Conservation (phyloP, 2,113 vertebrate genomes). For the Serinus canaria region DNA sequence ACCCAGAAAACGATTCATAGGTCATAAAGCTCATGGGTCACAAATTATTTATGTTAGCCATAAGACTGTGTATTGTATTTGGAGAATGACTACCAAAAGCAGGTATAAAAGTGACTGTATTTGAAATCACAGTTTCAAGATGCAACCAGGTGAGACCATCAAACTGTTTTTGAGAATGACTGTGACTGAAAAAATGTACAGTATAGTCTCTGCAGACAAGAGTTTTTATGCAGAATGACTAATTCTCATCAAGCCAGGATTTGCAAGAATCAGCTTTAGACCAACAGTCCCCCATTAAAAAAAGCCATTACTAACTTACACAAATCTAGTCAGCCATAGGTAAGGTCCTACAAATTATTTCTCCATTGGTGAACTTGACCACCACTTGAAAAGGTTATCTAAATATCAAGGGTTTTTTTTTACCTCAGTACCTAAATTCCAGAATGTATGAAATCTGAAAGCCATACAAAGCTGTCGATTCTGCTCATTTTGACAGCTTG, state of each 20-base stretch:
- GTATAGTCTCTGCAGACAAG: neutral
- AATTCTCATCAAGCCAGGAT: neutral
- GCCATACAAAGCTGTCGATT: neutral
- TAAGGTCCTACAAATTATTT: neutral
- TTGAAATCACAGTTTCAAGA: neutral
- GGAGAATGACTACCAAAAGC: neutral
- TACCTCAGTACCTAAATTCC: neutral
- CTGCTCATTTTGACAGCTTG: neutral
- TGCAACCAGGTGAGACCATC: neutral
- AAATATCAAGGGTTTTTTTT: neutral
- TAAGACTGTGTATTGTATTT: accelerated
- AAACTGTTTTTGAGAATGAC: neutral
- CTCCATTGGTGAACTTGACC: neutral
- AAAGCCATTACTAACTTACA: neutral
- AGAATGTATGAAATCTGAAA: neutral
- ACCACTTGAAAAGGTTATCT: neutral
- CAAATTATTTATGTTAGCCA: neutral
- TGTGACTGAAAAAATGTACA: neutral
- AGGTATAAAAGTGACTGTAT: neutral
- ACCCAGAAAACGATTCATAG: neutral
- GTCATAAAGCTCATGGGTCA: neutral
- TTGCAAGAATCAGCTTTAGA: neutral
- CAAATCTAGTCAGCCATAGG: neutral
- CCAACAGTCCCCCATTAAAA: neutral
- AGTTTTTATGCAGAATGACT: neutral